Base-by-base conservation (phyloP, 2,113 vertebrate genomes). In the Zosterops hypoxanthus region DNA sequence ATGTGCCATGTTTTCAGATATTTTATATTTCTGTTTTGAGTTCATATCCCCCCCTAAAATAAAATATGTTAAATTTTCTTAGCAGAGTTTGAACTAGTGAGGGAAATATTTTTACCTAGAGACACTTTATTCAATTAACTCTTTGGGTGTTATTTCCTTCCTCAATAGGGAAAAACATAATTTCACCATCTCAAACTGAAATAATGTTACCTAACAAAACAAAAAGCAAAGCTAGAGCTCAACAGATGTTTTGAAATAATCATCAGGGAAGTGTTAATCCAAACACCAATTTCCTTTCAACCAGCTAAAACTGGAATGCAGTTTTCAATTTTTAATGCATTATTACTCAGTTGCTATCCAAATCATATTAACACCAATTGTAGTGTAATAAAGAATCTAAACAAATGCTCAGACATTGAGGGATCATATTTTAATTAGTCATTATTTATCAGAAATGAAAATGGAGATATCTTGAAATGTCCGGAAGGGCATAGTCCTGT, bases 81-180 rank as follows among this genome's bases (percentile, higher is more conserved):
- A 44, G 1, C 10, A 31, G 22, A 64, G 5, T 73, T 80, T 90
- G 33, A 68, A 17, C 60, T 77, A 57, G 29, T 49, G 2, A 17
- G 53, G n/a, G 61, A 75, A 84, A 44, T 31, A 71, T 31, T 39
- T 86, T 63, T 83, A 6, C 8, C 19, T 33, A 21, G 16, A 56
- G 49, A 28, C 3, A 49, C 41, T 88, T 39, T 23, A 70, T 50
- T 41, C 16, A 78, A 26, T 66, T 57, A 49, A 70, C 4, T 69
- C 6, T 5, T 14, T 22, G 5, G 1, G 2, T 70, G 33, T 42
- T 49, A 4, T 50, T 83, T 91, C 44, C 21, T 84, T 66, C 2
- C 0, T 71, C 63, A 36, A 5, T 2, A 56, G 2, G 5, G 3
- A 47, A 68, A 80, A 15, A 60, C 7, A 55, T 1, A 1, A 76